phyloP scores from a whole-genome alignment of 2,797 vertebrate species.

The Helostoma temminkii region DNA sequence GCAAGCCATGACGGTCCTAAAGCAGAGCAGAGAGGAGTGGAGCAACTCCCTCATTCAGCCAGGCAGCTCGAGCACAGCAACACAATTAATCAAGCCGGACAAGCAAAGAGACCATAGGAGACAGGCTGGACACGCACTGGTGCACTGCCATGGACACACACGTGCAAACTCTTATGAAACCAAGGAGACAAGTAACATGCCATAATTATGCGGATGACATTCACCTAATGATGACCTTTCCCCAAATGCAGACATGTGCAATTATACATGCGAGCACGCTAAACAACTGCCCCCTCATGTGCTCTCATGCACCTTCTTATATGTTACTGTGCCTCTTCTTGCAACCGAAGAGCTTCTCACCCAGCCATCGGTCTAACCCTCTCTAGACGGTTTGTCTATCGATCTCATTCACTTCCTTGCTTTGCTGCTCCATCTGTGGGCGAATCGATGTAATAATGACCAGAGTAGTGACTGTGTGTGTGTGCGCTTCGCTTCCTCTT shows the following conservation, averaged over 20 bases:
- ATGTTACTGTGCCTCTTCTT: too few species aligned
- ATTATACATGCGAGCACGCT: slow-evolving; percentile 41
- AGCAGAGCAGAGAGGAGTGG: slow-evolving; percentile 35
- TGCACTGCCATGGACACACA: slow-evolving; percentile 48
- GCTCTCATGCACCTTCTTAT: slow-evolving; percentile 16
- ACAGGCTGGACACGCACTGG: slow-evolving; percentile 42
- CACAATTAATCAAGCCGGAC: slow-evolving; percentile 63
- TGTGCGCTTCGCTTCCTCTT: slow-evolving; percentile 38
- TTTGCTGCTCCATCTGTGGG: slow-evolving; percentile 53
- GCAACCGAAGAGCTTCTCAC: too few species aligned
- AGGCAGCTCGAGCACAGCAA: slow-evolving; percentile 53
- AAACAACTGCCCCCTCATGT: slow-evolving; percentile 18
- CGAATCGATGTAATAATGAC: slow-evolving; percentile 68
- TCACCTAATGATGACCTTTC: slow-evolving; percentile 65
- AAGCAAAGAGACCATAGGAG: slow-evolving; percentile 48
- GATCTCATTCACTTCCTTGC: slow-evolving; percentile 55
- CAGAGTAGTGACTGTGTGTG: slow-evolving; percentile 14
- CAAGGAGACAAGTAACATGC: slow-evolving; percentile 37
- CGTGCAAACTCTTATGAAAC: slow-evolving; percentile 46
- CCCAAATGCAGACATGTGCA: slow-evolving; percentile 57
- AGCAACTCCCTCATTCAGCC: slow-evolving; percentile 44
- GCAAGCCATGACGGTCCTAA: slow-evolving; percentile 56
- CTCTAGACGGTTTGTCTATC: slow-evolving; percentile 40
- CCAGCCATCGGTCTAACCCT: slow-evolving; percentile 14
- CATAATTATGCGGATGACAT: slow-evolving; percentile 63